These are phyloP conservation scores for Macrocentrus cingulum DNA, from an alignment of 1,140 invertebrate species.

Conservation along the genomic window DNA sequence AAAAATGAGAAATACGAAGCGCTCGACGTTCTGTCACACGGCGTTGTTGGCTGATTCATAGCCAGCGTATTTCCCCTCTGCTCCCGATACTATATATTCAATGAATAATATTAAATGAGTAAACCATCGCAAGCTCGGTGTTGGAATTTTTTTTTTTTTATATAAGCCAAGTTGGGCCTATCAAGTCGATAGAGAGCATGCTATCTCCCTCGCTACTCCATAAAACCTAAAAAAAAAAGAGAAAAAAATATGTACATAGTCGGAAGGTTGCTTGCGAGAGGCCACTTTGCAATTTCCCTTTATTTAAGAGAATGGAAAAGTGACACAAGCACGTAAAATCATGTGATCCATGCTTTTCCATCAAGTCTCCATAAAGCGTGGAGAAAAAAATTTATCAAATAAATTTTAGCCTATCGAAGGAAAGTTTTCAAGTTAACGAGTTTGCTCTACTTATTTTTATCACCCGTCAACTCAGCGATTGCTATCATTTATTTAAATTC, in stretches of 20 bases:
- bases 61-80: no score
- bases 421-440: no score
- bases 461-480: no score
- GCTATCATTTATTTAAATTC: no score
- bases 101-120: conserved; percentile 27
- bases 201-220: background rate
- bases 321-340: background rate
- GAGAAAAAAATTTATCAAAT: no score
- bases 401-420: no score
- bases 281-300: conserved; percentile 8
- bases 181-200: conserved; percentile 27
- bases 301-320: conserved; percentile 17
- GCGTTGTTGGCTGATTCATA: no score
- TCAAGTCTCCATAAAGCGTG: background rate
- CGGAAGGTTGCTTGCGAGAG: background rate
- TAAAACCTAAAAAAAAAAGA: conserved; percentile 7
- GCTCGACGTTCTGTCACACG: no score
- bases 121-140: conserved; percentile 21
- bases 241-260: conserved; percentile 11
- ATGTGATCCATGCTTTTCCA: background rate
- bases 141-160: conserved; percentile 29
- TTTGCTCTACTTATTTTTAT: no score
- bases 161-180: conserved; percentile 26
- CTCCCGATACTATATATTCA: conserved; percentile 3
- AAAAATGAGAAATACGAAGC: no score